phyloP scores from a whole-genome alignment of 2,113 vertebrate genomes.

The Xiphophorus maculatus region DNA sequence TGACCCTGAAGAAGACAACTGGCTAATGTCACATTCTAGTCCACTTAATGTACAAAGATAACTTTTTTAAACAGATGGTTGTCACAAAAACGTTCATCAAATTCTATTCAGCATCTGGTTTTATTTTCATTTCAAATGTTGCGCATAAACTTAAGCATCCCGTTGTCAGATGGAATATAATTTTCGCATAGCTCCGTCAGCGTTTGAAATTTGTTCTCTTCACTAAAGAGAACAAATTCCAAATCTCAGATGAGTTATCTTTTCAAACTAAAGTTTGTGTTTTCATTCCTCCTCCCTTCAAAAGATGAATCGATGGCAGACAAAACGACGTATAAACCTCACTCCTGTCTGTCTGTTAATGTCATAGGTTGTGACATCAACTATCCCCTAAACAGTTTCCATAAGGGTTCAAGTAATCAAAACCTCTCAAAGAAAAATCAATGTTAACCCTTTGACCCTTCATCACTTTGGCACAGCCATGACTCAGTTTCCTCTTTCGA shows the following conservation, averaged over 20 bases:
- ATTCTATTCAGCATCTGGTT: conserved; percentile 21
- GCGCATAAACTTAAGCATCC: conserved; percentile 1
- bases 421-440: conserved; percentile 44
- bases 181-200: conserved; percentile 21
- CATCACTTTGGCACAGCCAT: conserved; percentile 46
- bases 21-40: not conserved
- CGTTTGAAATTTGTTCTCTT: conserved; percentile 17
- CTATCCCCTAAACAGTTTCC: conserved; percentile 8
- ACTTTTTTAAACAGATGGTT: conserved; percentile 22
- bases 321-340: conserved; percentile 33
- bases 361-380: conserved; percentile 29
- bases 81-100: not conserved
- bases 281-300: conserved; percentile 2
- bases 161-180: conserved; percentile 20
- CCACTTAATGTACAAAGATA: not conserved
- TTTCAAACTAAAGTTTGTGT: conserved; percentile 18
- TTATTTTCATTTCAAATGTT: conserved; percentile 24
- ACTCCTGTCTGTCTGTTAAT: conserved; percentile 1
- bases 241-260: not conserved
- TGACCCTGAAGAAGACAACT: conserved; percentile 14
- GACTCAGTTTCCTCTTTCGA: conserved; percentile 54
- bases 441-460: conserved; percentile 47
- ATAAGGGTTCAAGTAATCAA: conserved; percentile 17
- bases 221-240: not conserved
- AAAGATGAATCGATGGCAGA: conserved; percentile 36